Percentiles rank a stretch among this genome's conserved stretches.
These are phyloP conservation scores for Pelecanoides urinatrix DNA, from an alignment of 2,113 vertebrate genomes.

Conservation along the genomic window DNA sequence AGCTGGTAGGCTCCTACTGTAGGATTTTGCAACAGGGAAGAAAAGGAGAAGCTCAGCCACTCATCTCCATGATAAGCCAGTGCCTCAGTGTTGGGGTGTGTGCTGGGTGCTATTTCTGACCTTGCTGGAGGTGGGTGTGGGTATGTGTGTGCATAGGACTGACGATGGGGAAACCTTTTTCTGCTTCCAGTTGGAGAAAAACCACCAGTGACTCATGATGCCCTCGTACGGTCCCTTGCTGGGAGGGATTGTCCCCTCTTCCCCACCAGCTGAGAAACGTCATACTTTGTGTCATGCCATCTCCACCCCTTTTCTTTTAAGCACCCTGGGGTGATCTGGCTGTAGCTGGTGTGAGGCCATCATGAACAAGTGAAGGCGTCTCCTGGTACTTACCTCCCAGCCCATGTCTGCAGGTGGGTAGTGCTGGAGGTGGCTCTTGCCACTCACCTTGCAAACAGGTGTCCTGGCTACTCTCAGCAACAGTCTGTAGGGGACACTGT, in stretches of 20 bases:
- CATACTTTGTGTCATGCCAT: neutral
- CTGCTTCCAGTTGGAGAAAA: neutral
- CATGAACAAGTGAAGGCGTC: neutral
- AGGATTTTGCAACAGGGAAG: neutral
- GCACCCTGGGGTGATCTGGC: neutral
- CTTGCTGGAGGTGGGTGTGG: neutral
- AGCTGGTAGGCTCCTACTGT: neutral
- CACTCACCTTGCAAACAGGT: neutral
- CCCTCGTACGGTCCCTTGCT: neutral
- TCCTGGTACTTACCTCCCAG: neutral
- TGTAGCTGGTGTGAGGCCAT: neutral
- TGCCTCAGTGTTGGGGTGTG: neutral
- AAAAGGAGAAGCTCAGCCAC: neutral
- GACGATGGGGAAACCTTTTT: neutral
- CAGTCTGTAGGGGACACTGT: neutral
- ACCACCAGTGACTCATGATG: neutral
- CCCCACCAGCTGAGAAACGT: neutral
- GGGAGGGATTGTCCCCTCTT: neutral
- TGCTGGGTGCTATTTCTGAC: neutral
- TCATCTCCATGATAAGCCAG: neutral
- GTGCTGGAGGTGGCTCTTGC: neutral
- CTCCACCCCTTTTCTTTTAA: neutral
- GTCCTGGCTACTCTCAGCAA: neutral
- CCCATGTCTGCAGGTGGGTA: neutral
- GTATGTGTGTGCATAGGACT: neutral